These are phyloP conservation scores for Drosophila kanapiae DNA, from an alignment of 1,140 invertebrate genomes.

Conservation along the genomic window DNA sequence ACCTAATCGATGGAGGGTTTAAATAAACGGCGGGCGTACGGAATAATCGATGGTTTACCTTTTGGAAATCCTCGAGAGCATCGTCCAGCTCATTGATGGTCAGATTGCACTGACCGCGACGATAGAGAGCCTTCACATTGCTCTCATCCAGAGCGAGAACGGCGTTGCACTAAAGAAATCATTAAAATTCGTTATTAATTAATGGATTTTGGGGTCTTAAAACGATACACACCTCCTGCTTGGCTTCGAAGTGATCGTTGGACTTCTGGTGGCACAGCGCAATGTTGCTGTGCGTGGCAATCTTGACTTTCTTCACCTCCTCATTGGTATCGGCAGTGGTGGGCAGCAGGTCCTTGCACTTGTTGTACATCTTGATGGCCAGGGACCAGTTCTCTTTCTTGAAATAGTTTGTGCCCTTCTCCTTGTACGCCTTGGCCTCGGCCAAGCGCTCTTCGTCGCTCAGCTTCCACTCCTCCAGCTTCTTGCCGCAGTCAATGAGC, in stretches of 20 bases:
- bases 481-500: conserved; percentile 93
- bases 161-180: conserved; percentile 64
- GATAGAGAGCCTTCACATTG: conserved; percentile 96
- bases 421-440: conserved; percentile 93
- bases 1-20: conserved; percentile 45
- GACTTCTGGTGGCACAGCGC: conserved; percentile 94
- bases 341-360: conserved; percentile 87
- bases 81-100: conserved; percentile 91
- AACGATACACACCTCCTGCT: conserved; percentile 86
- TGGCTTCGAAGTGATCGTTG: conserved; percentile 90
- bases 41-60: conserved; percentile 85
- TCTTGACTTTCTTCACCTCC: conserved; percentile 86
- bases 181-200: neutral
- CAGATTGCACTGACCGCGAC: conserved; percentile 93
- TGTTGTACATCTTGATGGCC: conserved; percentile 96
- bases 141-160: conserved; percentile 88
- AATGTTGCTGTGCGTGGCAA: conserved; percentile 93
- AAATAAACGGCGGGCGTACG: neutral
- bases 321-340: conserved; percentile 77
- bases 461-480: conserved; percentile 93
- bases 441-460: conserved; percentile 92
- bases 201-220: conserved; percentile 66
- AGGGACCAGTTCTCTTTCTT: conserved; percentile 91
- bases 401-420: conserved; percentile 96
- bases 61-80: conserved; percentile 93